A percentile compares a stretch with the other conserved stretches of the same genome.
These are phyloP conservation scores for Tokudaia tokunoshimensis DNA, from an alignment of 2,797 vertebrate genomes.

Conservation along the genomic window DNA sequence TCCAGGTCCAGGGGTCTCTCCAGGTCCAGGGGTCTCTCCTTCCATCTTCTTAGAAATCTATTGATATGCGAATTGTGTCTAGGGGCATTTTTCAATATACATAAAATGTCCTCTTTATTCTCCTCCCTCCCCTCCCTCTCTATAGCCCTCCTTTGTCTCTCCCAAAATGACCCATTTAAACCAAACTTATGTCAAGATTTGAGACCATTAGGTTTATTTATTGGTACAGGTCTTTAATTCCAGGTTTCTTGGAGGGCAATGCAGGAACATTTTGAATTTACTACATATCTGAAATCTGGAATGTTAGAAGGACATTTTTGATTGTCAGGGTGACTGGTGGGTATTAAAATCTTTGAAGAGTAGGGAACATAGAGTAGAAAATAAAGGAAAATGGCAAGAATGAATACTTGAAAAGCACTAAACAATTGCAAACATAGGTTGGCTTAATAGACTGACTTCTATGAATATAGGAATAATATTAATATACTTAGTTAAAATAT, in stretches of 20 bases:
- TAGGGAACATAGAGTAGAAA: background rate
- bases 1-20: too few relatives aligned
- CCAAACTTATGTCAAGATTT: conserved; percentile 25
- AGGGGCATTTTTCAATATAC: background rate
- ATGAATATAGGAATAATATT: background rate
- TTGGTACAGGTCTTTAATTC: background rate
- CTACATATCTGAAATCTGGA: background rate
- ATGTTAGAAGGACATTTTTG: background rate
- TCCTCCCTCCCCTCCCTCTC: background rate
- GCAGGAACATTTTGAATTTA: background rate
- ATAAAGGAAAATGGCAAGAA: background rate
- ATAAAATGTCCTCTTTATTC: background rate
- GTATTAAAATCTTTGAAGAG: background rate
- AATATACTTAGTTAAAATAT: conserved; percentile 6
- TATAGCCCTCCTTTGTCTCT: background rate
- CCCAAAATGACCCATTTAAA: background rate
- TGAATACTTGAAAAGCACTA: background rate
- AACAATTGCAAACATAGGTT: background rate
- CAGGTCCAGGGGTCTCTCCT: too few relatives aligned
- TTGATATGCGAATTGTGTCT: too few relatives aligned
- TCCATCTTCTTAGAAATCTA: too few relatives aligned
- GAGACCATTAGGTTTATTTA: background rate
- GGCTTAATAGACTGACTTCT: background rate
- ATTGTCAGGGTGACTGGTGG: background rate
- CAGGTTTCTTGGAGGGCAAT: background rate